phyloP scores from a whole-genome alignment of 1,140 invertebrate genomes.

The Camponotus floridanus region DNA sequence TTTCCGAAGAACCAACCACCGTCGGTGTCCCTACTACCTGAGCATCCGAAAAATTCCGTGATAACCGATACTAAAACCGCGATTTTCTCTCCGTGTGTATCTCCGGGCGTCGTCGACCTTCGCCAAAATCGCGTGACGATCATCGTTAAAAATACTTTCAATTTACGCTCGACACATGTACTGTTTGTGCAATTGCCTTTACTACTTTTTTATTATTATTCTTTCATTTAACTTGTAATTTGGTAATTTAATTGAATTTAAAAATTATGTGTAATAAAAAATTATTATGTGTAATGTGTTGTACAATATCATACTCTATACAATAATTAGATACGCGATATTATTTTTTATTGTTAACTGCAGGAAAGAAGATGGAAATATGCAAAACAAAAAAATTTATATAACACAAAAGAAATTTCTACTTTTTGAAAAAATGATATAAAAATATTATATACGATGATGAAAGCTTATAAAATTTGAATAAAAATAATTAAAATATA shows the following conservation, averaged over 20 bases:
- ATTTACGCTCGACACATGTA: background rate
- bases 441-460: background rate
- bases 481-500: background rate
- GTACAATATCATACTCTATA: too few relatives aligned
- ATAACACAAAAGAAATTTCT: background rate
- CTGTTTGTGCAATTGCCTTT: constrained; percentile 4
- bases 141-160: background rate
- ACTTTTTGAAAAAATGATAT: background rate
- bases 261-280: too few relatives aligned
- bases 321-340: too few relatives aligned
- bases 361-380: background rate
- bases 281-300: background rate
- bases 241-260: background rate
- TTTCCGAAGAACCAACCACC: constrained; percentile 58
- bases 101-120: constrained; percentile 18
- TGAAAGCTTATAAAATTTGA: background rate
- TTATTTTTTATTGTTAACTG: background rate
- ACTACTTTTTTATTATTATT: background rate
- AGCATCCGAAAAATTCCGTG: constrained; percentile 41
- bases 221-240: background rate
- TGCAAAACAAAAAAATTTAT: background rate
- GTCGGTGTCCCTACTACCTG: constrained; percentile 14
- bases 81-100: constrained; percentile 32
- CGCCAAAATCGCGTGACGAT: constrained; percentile 20
- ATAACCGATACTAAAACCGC: constrained; percentile 49